These are phyloP conservation scores for Halcyon chelicuti DNA, from an alignment of 2,797 vertebrate genomes.

Conservation along the genomic window DNA sequence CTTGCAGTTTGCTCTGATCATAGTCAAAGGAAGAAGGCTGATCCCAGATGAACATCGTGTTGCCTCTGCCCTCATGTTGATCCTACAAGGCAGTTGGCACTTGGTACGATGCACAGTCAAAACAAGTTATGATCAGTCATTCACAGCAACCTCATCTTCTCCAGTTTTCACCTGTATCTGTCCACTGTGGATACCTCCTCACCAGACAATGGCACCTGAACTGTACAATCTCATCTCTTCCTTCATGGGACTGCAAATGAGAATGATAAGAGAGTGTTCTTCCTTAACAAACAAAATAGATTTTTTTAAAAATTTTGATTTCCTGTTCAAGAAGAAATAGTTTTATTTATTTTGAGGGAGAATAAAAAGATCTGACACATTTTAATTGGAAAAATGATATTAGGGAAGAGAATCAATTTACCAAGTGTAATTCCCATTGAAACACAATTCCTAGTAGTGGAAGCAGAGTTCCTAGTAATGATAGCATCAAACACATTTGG, in stretches of 20 bases:
- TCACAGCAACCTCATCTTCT: not conserved
- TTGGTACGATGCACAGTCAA: not conserved
- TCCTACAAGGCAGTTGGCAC: not conserved
- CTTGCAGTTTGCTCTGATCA: not conserved
- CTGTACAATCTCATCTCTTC: not conserved
- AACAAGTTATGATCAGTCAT: not conserved
- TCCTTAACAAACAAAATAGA: not conserved
- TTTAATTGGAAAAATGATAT: not conserved
- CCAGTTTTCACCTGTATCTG: not conserved
- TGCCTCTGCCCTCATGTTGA: not conserved
- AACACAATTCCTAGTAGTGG: not conserved
- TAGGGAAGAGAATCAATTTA: constrained; percentile 5
- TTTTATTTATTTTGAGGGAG: not conserved
- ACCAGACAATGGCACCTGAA: not conserved
- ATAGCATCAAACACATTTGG: not conserved
- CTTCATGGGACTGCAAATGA: not conserved
- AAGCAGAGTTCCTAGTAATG: not conserved
- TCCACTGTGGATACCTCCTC: not conserved
- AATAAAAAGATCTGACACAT: not conserved
- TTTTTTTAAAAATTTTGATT: not conserved
- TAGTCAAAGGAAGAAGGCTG: not conserved
- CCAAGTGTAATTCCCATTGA: not conserved
- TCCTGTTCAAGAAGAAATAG: not conserved
- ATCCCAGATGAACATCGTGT: fast-evolving
- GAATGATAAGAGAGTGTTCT: not conserved